These are phyloP conservation scores for Eumeta japonica DNA, from an alignment of 1,140 invertebrate species.

Conservation along the genomic window DNA sequence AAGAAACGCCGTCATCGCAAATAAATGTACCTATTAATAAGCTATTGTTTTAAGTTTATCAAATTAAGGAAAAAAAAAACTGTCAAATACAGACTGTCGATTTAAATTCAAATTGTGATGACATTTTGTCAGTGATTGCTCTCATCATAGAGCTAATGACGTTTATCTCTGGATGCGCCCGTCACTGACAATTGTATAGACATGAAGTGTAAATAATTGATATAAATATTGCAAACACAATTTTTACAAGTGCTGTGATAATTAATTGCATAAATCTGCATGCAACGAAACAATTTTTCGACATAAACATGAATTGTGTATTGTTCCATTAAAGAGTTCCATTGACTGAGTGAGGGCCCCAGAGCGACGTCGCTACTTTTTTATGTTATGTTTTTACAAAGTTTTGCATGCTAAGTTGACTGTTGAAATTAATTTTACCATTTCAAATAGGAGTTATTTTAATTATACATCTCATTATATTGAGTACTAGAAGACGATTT, in stretches of 20 bases:
- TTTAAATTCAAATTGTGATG: no score
- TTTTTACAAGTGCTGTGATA: conserved; percentile 49
- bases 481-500: conserved; percentile 22
- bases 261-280: no score
- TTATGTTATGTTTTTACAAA: no score
- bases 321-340: no score
- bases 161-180: conserved; percentile 21
- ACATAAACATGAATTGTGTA: no score
- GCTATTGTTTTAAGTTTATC: conserved; percentile 11
- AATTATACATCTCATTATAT: no score
- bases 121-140: conserved; percentile 23
- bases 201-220: conserved; percentile 6
- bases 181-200: conserved; percentile 3
- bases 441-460: no score
- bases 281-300: no score
- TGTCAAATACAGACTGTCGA: conserved; percentile 14
- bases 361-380: no score
- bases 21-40: conserved; percentile 22
- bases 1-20: conserved; percentile 37
- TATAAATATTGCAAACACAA: conserved; percentile 27
- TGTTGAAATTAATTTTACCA: no score
- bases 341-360: no score
- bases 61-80: conserved; percentile 9
- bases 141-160: conserved; percentile 23
- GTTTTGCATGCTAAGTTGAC: no score